phyloP scores from a whole-genome alignment of 2,113 vertebrate species.

The Turdus rufiventris region DNA sequence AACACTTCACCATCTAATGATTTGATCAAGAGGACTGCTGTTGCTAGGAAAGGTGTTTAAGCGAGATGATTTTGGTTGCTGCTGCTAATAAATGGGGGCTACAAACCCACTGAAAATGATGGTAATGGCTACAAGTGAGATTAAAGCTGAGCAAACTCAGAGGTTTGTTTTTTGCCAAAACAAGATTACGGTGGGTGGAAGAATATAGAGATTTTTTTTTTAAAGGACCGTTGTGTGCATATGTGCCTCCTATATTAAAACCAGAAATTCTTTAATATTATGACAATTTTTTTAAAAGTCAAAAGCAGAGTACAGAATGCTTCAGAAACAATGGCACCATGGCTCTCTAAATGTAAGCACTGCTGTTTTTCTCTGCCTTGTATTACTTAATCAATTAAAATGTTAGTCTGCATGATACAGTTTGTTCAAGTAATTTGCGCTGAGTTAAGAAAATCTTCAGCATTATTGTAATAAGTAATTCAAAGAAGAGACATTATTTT shows the following conservation, averaged over 20 bases:
- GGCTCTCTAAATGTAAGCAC: neutral
- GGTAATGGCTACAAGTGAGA: neutral
- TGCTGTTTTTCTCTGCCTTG: neutral
- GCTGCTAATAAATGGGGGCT: neutral
- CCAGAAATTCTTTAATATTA: neutral
- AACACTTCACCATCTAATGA: neutral
- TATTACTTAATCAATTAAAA: slow-evolving; percentile 8
- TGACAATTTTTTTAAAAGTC: neutral
- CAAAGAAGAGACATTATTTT: slow-evolving; percentile 17
- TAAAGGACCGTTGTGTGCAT: neutral
- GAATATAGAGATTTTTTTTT: neutral
- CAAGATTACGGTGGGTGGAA: neutral
- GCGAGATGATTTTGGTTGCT: neutral
- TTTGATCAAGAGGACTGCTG: neutral
- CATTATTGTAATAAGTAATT: slow-evolving; percentile 42
- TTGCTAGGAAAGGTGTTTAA: neutral
- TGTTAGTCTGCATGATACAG: neutral
- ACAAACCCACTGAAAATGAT: neutral
- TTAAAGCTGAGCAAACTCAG: neutral
- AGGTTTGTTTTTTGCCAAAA: neutral
- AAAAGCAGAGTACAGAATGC: neutral
- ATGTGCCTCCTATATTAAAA: neutral
- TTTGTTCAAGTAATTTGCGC: slow-evolving; percentile 32
- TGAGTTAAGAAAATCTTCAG: slow-evolving; percentile 20
- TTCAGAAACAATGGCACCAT: neutral